A percentile compares a stretch with the other conserved stretches of the same genome.
These are phyloP conservation scores for Enchytraeus crypticus DNA, from an alignment of 2,888 invertebrate species.

Conservation along the genomic window DNA sequence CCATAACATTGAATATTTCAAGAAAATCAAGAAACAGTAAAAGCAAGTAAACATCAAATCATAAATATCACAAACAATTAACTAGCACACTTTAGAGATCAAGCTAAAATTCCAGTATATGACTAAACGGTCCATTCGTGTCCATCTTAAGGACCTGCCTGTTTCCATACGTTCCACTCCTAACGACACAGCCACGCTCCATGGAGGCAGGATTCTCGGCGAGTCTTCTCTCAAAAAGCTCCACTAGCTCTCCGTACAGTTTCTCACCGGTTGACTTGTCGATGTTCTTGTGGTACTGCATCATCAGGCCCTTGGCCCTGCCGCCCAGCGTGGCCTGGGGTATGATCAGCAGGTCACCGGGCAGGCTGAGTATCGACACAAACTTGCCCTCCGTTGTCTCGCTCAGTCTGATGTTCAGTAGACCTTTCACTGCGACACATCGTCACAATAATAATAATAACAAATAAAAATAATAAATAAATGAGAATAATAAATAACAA, in stretches of 20 bases:
- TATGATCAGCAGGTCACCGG: conserved; percentile 49
- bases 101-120: conserved; percentile 17
- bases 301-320: conserved; percentile 45
- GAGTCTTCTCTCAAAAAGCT: conserved; percentile 28
- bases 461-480: no score
- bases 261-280: conserved; percentile 43
- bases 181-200: conserved; percentile 30
- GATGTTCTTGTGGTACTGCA: conserved; percentile 51
- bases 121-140: conserved; percentile 27
- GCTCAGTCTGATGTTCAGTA: conserved; percentile 38
- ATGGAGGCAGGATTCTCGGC: conserved; percentile 24
- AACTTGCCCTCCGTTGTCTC: conserved; percentile 34
- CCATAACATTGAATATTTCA: no score
- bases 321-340: conserved; percentile 52
- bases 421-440: conserved; percentile 35
- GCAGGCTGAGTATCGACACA: conserved; percentile 42
- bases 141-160: conserved; percentile 46
- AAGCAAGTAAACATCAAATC: no score
- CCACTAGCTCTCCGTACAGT: conserved; percentile 41
- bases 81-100: no score
- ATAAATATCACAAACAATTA: no score
- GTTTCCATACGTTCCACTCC: conserved; percentile 48
- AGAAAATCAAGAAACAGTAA: no score
- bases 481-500: neutral
- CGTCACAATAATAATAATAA: no score